A percentile compares a stretch with the other conserved stretches of the same genome.
Conservation (phyloP, 2,797 vertebrate genomes). For the Luscinia luscinia region DNA sequence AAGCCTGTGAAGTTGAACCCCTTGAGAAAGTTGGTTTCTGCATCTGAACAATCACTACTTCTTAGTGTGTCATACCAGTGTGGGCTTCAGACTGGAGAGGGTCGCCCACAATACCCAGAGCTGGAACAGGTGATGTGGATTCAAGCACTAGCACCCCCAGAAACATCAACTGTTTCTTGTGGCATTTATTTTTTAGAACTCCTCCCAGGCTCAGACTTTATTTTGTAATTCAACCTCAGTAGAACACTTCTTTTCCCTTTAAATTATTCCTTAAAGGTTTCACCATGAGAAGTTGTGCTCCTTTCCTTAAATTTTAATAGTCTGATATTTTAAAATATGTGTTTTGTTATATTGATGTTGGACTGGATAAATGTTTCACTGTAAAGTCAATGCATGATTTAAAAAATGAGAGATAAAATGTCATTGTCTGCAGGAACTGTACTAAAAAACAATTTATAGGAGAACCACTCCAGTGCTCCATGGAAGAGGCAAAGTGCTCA, state of each 20-base stretch:
- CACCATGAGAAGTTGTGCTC: background rate
- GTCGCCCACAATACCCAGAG: background rate
- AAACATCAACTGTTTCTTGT: background rate
- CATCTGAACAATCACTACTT: constrained; percentile 50
- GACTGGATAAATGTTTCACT: background rate
- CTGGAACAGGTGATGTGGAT: background rate
- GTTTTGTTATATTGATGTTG: background rate
- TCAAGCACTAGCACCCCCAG: background rate
- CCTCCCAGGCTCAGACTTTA: background rate
- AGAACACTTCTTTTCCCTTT: background rate
- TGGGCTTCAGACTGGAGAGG: background rate
- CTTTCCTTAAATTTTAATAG: background rate
- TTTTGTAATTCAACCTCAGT: background rate
- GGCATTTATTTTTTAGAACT: background rate
- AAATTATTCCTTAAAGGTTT: constrained; percentile 17
- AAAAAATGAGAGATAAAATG: background rate
- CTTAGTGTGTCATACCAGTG: accelerated
- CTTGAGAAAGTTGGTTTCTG: background rate
- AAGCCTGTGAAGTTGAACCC: constrained; percentile 3
- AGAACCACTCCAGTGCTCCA: background rate
- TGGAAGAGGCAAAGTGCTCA: background rate
- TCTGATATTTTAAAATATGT: background rate
- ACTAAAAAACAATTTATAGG: background rate
- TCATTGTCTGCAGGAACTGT: background rate
- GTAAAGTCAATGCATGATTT: constrained; percentile 1